phyloP scores from a whole-genome alignment of 2,113 vertebrate genomes.

The Nothocercus julius region DNA sequence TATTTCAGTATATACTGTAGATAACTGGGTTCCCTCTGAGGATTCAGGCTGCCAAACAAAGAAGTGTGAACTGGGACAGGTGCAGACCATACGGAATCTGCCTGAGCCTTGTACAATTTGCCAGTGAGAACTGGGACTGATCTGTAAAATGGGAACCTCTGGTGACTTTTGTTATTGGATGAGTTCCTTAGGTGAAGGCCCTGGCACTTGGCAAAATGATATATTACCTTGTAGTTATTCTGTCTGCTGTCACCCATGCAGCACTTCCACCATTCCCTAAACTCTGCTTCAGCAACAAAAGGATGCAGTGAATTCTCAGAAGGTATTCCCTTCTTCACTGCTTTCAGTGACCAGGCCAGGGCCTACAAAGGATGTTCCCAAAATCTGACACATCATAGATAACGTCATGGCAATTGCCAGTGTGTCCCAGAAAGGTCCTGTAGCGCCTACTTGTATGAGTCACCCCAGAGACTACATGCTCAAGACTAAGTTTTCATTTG shows the following conservation, averaged over 20 bases:
- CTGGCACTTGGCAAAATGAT: not conserved
- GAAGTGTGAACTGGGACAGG: not conserved
- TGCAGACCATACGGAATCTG: not conserved
- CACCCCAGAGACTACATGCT: not conserved
- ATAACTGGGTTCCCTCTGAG: not conserved
- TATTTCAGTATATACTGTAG: constrained; percentile 5
- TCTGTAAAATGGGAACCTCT: not conserved
- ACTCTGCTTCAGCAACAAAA: not conserved
- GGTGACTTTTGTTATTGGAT: not conserved
- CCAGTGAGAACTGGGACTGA: not conserved
- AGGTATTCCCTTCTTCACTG: not conserved
- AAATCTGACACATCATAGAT: not conserved
- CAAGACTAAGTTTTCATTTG: not conserved
- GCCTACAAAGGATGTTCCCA: not conserved
- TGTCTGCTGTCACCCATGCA: not conserved
- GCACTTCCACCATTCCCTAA: not conserved
- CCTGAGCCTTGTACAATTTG: not conserved
- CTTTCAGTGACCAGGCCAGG: not conserved
- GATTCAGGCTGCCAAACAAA: not conserved
- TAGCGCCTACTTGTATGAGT: not conserved
- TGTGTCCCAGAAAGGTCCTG: not conserved
- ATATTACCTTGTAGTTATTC: not conserved
- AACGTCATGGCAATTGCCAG: not conserved
- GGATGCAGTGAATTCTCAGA: not conserved
- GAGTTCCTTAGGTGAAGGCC: not conserved